Evolutionary conservation across 64 coral and sea anemone species (phyloP).

Genomic region (Catalaphyllia jardinei): DNA sequence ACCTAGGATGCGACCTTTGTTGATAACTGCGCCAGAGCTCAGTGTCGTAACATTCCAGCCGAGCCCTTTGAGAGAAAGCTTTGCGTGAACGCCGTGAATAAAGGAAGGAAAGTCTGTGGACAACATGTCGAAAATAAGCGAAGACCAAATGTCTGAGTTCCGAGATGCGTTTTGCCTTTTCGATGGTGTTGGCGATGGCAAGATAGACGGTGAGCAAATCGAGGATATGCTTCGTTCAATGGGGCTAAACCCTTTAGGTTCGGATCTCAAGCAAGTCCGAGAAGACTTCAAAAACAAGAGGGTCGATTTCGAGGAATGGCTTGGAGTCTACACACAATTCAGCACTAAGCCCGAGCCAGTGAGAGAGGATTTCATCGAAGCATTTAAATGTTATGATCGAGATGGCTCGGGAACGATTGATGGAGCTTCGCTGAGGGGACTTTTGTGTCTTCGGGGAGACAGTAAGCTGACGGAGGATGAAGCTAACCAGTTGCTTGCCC

Average conservation of each 20-base stretch:
- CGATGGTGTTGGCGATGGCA: conserved; percentile 76
- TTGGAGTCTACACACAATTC: conserved; percentile 74
- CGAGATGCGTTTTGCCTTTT: conserved; percentile 78
- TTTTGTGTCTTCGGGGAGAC: conserved; percentile 84
- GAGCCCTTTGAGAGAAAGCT: not conserved
- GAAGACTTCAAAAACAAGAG: conserved; percentile 55
- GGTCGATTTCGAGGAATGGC: conserved; percentile 64
- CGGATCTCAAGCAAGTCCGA: conserved; percentile 61
- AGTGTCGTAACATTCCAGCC: not conserved
- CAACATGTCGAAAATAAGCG: conserved; percentile 40
- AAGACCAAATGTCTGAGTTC: conserved; percentile 69
- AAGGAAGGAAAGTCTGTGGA: not conserved
- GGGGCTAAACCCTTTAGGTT: conserved; percentile 71
- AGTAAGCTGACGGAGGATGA: conserved; percentile 68
- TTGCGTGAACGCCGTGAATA: not conserved
- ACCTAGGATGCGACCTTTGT: not conserved
- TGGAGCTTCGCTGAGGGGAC: conserved; percentile 56
- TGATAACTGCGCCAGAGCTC: not conserved
- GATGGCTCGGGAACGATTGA: conserved; percentile 80
- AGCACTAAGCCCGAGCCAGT: conserved; percentile 68
- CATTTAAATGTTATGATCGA: conserved; percentile 90
- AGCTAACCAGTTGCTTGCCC: conserved; percentile 53
- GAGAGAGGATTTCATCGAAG: conserved; percentile 84
- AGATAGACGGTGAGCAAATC: conserved; percentile 71
- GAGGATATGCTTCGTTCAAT: conserved; percentile 59